Base-by-base conservation (phyloP, 2,888 invertebrate species). In the Acrobasis suavella region DNA sequence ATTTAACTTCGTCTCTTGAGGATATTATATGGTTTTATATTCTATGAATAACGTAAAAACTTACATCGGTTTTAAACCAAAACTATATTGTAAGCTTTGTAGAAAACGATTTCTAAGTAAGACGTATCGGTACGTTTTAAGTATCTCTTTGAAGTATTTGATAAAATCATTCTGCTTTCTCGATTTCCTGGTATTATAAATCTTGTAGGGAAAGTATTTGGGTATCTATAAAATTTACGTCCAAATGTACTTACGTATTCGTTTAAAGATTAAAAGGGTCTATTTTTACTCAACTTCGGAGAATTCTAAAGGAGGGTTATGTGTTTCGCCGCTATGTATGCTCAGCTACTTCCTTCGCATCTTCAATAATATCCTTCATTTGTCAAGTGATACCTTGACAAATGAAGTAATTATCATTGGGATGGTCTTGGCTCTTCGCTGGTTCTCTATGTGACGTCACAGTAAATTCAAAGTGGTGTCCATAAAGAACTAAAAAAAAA, bases 31-130 rank as follows among this genome's bases (percentile, higher is more conserved):
- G 50, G 37, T 37, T 50, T 49, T 37, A 51, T 60, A 32, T 59
- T 59, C 38, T 17, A 49, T 58, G 42, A 56, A 56, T 58, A 22
- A 59, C 2, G 59, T 42, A 46, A 62, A 37, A 62, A 63, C 17
- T 56, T 50, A 59, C 12, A 22, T 39, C 42, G 42, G 60, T 61
- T 59, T n/a, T 64, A 22, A 59, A 50, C 32, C 49, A 32, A 37
- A 12, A 37, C 50, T 15, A n/a, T 50, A 49, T 50, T 59, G 50
- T 59, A 8, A 22, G 49, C 12, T 49, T 58, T 59, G 58, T 50
- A 59, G 32, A 1, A 59, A 59, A 42, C 22, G 15, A 46, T 58
- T 58, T 58, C 46, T 49, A 49, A 58, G 58, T 49, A 58, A 49
- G 49, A 58, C 37, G 15, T 58, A 42, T 42, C 15, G 15, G 32